These are phyloP conservation scores for Circaetus cinerascens DNA, from an alignment of 2,113 vertebrate genomes.

Conservation along the genomic window DNA sequence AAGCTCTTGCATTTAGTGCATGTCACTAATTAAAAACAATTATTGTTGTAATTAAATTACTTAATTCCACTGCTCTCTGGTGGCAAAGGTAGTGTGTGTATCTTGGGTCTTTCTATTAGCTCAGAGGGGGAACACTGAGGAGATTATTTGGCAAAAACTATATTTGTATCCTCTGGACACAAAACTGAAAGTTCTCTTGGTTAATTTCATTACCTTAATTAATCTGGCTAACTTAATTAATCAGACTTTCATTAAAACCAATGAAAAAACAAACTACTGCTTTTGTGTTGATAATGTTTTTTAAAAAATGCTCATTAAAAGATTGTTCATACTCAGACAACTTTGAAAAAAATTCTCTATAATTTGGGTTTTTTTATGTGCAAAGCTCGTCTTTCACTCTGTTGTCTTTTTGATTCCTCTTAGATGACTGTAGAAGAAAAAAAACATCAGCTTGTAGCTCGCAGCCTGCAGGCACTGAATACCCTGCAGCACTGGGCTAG, in stretches of 20 bases:
- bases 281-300: background rate
- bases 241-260: background rate
- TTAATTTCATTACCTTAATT: conserved; percentile 36
- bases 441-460: background rate
- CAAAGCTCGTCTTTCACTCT: background rate
- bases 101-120: background rate
- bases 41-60: conserved; percentile 20
- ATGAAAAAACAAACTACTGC: background rate
- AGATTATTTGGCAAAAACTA: background rate
- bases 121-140: background rate
- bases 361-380: background rate
- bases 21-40: background rate
- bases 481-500: background rate
- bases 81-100: background rate
- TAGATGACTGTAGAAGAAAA: background rate
- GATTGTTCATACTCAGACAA: background rate
- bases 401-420: background rate
- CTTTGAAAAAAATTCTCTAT: background rate
- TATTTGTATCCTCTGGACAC: conserved; percentile 30
- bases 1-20: background rate
- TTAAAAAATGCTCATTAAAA: background rate
- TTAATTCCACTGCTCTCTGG: background rate
- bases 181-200: background rate
- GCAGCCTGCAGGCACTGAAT: background rate
- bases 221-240: conserved; percentile 29